Conservation (phyloP, 2,888 invertebrate species). For the Corythucha ciliata region DNA sequence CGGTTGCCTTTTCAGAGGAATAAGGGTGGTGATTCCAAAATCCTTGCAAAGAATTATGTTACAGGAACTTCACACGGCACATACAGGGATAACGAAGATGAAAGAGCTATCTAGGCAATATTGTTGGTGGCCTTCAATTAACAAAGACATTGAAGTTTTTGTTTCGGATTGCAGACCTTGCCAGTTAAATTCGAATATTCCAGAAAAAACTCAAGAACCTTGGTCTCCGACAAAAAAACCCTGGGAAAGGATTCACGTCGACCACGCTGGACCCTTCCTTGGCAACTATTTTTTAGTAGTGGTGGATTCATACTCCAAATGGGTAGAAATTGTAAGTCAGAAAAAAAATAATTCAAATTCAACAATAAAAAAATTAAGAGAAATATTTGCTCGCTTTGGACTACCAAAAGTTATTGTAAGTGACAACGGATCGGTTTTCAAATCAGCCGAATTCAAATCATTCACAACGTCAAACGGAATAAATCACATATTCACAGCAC, state of each 20-base stretch:
- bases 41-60: neutral
- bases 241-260: conserved; percentile 13
- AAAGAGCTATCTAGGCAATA: conserved; percentile 9
- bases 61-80: conserved; percentile 8
- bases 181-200: too few relatives aligned
- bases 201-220: too few relatives aligned
- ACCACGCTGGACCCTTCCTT: conserved; percentile 15
- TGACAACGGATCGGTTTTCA: conserved; percentile 20
- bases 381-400: conserved; percentile 15
- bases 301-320: conserved; percentile 12
- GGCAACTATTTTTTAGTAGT: conserved; percentile 11
- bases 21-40: conserved; percentile 7
- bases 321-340: conserved; percentile 15
- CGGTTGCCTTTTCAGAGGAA: conserved; percentile 18
- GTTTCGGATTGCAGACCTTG: neutral
- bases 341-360: neutral
- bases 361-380: neutral
- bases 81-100: conserved; percentile 13
- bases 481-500: conserved; percentile 17
- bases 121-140: conserved; percentile 10
- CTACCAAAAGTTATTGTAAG: conserved; percentile 9
- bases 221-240: conserved; percentile 5
- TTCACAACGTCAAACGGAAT: conserved; percentile 1
- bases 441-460: neutral
- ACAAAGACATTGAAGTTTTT: conserved; percentile 6